phyloP scores from a whole-genome alignment of 2,113 vertebrate species.

The Paracanthobrama guichenoti region DNA sequence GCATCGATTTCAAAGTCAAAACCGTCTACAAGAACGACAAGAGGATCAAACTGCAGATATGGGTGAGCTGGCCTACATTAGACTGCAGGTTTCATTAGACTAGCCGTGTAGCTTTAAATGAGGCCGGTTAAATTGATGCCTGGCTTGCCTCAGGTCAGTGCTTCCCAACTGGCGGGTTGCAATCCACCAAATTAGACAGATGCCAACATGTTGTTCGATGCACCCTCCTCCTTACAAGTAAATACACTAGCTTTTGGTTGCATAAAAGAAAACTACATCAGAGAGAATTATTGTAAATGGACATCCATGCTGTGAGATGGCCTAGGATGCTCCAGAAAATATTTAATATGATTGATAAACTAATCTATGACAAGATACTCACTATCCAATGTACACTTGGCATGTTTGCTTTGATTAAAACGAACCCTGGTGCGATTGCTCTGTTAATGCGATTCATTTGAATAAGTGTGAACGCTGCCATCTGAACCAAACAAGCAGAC shows the following conservation, averaged over 20 bases:
- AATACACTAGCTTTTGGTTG: not conserved
- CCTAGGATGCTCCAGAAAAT: no score
- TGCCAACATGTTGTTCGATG: not conserved
- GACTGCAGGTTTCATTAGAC: not conserved
- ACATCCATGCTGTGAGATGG: not conserved
- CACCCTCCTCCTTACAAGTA: not conserved
- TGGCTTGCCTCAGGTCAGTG: conserved; percentile 1
- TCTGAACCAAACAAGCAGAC: no score
- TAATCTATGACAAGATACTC: not conserved
- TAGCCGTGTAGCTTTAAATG: not conserved
- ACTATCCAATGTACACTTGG: not conserved
- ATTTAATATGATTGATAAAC: not conserved
- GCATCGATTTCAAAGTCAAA: conserved; percentile 60
- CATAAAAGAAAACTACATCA: not conserved
- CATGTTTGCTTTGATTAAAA: no score
- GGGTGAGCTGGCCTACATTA: conserved; percentile 74
- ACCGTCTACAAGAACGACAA: conserved; percentile 88
- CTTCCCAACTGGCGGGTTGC: not conserved
- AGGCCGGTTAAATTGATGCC: conserved; percentile 6
- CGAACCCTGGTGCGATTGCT: no score
- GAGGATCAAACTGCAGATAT: conserved; percentile 89
- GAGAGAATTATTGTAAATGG: not conserved
- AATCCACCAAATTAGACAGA: not conserved
- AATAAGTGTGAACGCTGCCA: no score
- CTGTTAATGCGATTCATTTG: no score